These are phyloP conservation scores for Hypselothyrea guttata DNA, from an alignment of 2,888 invertebrate species.

Conservation along the genomic window DNA sequence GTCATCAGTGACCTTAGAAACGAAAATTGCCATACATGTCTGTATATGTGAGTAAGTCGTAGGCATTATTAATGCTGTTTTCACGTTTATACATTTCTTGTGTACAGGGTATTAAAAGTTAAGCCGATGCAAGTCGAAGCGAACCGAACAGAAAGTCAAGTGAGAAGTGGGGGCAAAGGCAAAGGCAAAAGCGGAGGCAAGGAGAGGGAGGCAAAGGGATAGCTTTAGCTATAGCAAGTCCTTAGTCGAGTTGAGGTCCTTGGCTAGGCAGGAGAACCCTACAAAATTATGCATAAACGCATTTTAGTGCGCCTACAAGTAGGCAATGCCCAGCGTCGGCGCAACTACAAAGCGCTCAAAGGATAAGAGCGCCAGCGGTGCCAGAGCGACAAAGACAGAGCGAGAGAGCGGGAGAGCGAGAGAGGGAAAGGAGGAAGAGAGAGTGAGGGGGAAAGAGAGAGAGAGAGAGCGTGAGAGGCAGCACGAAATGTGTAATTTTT, in stretches of 20 bases:
- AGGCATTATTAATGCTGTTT: too few species aligned
- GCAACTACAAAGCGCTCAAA: constrained; percentile 52
- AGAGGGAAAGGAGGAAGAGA: not conserved
- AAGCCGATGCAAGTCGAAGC: constrained; percentile 9
- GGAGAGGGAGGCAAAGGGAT: not conserved
- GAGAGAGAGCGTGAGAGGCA: not conserved
- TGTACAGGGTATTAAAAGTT: not conserved
- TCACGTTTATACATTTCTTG: too few species aligned
- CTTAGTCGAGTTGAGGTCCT: constrained; percentile 5
- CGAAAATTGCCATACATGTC: too few species aligned
- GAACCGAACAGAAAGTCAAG: not conserved
- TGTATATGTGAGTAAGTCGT: too few species aligned
- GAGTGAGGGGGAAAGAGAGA: too few species aligned
- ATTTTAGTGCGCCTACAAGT: constrained; percentile 80
- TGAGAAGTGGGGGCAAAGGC: not conserved
- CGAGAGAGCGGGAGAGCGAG: not conserved
- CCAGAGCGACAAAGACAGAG: not conserved
- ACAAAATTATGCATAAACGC: constrained; percentile 78
- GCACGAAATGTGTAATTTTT: constrained; percentile 8
- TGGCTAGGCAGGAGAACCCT: constrained; percentile 22
- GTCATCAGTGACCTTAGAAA: too few species aligned
- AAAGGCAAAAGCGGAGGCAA: not conserved
- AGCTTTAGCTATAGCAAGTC: too few species aligned
- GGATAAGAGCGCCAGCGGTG: not conserved
- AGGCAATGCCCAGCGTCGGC: constrained; percentile 65